Base-by-base conservation (phyloP, 2,888 invertebrate genomes). In the Pyrrhosoma nymphula region DNA sequence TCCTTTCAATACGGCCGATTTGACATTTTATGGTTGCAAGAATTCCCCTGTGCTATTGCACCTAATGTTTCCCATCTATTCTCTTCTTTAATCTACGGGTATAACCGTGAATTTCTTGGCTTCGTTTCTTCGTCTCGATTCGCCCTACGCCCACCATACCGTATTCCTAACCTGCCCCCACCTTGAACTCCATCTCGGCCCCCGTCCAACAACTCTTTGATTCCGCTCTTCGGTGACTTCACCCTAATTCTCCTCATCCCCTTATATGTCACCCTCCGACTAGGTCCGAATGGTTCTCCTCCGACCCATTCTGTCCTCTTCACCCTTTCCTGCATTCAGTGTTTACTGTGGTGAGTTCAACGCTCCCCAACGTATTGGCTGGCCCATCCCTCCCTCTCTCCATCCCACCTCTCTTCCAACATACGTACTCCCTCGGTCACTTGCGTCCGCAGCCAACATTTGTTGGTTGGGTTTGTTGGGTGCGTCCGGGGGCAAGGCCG, bases 131-230 rank as follows among this genome's bases (percentile, higher is more conserved):
- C 82, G 12, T 4, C 14, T 82, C 2, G 16, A 35, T 82, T 82
- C 35, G 18, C 30, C 82, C n/a, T 69, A 47, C 47, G 69, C 60
- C 69, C 69, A 12, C 69, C n/a, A n/a, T 8, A 23, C 8, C 26
- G 26, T n/a, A 10, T 26, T 18, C n/a, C 20, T n/a, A 69, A 69
- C 35, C 35, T 23, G 35, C 35, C 12, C 6, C 16, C 82, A 35
- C 16, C 82, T 82, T 82, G 82, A 82, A 82, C 82, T 35, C 35
- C 26, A 30, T 82, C 82, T 82, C 82, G 82, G 82, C 82, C 82
- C 35, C 82, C 16, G 30, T 82, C 82, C 82, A 82, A 82, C 82
- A 8, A 35, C 14, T 10, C 26, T 30, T 60, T 20, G 10, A 60
- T 60, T 20, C 60, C 60, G 16, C 6, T 60, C 60, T 60, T 60